Evolutionary conservation across 2,113 vertebrate species (phyloP), one percentile per base, ranked within the genome.

Genomic region (Bagarius yarrelli): DNA sequence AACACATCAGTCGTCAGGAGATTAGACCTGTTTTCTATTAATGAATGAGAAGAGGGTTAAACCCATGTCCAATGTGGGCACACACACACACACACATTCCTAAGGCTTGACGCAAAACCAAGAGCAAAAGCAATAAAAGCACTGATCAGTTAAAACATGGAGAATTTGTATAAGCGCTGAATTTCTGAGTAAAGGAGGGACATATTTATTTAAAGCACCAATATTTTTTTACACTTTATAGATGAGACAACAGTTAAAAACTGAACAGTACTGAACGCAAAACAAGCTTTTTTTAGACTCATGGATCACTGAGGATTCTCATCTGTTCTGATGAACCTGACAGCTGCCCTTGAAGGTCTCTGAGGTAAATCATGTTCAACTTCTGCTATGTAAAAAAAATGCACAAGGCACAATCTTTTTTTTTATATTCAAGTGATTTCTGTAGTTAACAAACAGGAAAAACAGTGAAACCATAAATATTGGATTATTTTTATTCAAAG

Each of bases 41-140:
- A 50, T 47, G 30, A 53, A 53, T 19, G 16, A 52, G 9, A 53
- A 50, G 30, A 52, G 0, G 14, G 11, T n/a, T 50, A 81, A 82
- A 47, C 59, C 60, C 60, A 79, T 21, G 47, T 52, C 47, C 25
- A 52, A 4, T 30, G 40, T 30, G 69, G 47, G 69, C 30, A 27
- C 81, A 47, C 52, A 52, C 64, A 59, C 30, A 27, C 81, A 47
- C 52, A 52, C 64, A 59, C 80, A 69, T 78, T 85, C 80, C 76
- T 34, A 32, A 75, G n/a, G 32, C 52, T 72, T 81, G 76, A 75
- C 30, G 52, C 32, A 44, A 79, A 18, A 25, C 40, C 69, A 71
- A 44, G 57, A 32, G 74, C 36, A 55, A 60, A 55, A 40, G 36
- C 36, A 73, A n/a, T 59, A 64, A 74, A 57, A 25, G 9, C 30